Percentiles rank a stretch among this genome's conserved stretches.
phyloP scores from a whole-genome alignment of 2,113 vertebrate species.

The Polypterus senegalus region DNA sequence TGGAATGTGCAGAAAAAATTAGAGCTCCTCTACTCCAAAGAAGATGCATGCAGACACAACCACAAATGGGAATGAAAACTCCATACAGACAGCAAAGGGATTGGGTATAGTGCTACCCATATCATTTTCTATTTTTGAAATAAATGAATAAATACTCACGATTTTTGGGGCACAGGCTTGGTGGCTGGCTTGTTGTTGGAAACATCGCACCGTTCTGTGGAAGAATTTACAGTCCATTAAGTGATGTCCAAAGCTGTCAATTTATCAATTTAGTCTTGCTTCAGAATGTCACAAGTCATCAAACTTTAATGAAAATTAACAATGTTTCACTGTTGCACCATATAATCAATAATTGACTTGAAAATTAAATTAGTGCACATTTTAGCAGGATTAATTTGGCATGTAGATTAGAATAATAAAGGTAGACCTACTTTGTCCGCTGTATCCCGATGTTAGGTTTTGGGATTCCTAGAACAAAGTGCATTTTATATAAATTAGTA shows the following conservation, averaged over 20 bases:
- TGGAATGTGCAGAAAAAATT: too few relatives aligned
- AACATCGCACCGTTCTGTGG: conserved; percentile 80
- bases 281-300: conserved; percentile 32
- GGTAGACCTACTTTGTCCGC: conserved; percentile 76
- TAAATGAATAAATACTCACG: conserved; percentile 61
- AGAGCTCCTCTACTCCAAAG: too few relatives aligned
- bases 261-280: conserved; percentile 31
- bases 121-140: conserved; percentile 4
- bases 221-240: conserved; percentile 40
- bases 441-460: conserved; percentile 82
- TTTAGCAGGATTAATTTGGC: conserved; percentile 19
- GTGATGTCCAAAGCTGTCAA: conserved; percentile 28
- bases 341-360: conserved; percentile 28
- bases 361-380: conserved; percentile 23
- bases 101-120: too few relatives aligned
- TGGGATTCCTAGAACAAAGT: conserved; percentile 68
- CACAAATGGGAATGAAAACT: too few relatives aligned
- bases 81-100: too few relatives aligned
- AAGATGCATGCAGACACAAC: too few relatives aligned
- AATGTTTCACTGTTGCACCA: conserved; percentile 21
- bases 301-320: conserved; percentile 28
- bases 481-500: conserved; percentile 18
- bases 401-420: conserved; percentile 24
- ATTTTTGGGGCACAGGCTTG: conserved; percentile 80
- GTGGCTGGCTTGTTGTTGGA: conserved; percentile 72